Base-by-base conservation (phyloP, 2,888 invertebrate species). In the Lasiommata megera region DNA sequence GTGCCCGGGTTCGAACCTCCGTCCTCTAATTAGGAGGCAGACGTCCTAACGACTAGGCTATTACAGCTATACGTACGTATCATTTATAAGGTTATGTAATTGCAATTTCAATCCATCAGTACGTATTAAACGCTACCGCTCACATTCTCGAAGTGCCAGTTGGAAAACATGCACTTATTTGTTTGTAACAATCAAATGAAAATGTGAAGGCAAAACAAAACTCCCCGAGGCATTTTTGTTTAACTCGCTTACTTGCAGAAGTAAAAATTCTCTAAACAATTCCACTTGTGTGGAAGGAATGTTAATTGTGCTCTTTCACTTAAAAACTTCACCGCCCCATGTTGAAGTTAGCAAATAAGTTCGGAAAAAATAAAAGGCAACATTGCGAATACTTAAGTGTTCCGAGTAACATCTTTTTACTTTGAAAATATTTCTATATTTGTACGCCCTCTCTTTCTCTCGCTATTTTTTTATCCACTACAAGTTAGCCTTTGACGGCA, bases 381-480 rank as follows among this genome's bases (percentile, higher is more conserved):
- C 61, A 63, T 57, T 56, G 43, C 52, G 59, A 54, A 64, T 67
- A 70, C 66, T 65, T 62, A 66, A 65, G 18, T 59, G 47, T 56
- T 55, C 50, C 61, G 61, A 59, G 56, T 64, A 64, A 57, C 58
- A 57, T 62, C 64, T 67, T 60, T 59, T 55, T 58, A 56, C 56
- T 62, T 56, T 31, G 41, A 61, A 63, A 67, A 65, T 62, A 67
- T 64, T 67, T 62, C 64, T 64, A 62, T 68, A 63, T 63, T 69
- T 69, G 69, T 70, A 67, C 60, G 11, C 1, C 7, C 31, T 9
- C 31, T 31, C 31, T 12, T 34, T 64, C 59, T 29, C 61, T 62
- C 69, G 52, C 65, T 71, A 76, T 72, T 79, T 79, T 71, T 74
- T 69, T 69, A 70, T 73, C 76, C 79, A 78, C 73, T 67, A 70